Evolutionary conservation across 2,888 invertebrate species (phyloP).

Genomic region (Caenorhabditis sulstoni): DNA sequence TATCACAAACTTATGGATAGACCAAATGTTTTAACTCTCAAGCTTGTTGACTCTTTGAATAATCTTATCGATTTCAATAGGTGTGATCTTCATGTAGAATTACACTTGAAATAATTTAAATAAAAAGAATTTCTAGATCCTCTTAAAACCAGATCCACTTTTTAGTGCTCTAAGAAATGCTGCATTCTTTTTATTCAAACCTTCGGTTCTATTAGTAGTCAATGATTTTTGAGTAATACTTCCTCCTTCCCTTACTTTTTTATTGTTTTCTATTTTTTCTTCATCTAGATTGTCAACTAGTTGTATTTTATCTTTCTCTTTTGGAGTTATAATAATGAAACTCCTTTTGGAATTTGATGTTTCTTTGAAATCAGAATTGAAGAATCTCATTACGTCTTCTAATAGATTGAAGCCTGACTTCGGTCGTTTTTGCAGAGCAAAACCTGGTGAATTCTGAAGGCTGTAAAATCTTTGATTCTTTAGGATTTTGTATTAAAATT

Average conservation of each 20-base stretch:
- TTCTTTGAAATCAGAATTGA: constrained; percentile 16
- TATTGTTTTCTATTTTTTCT: constrained; percentile 35
- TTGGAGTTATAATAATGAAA: constrained; percentile 44
- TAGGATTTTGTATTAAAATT: constrained; percentile 14
- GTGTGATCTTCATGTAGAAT: constrained; percentile 40
- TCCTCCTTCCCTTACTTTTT: constrained; percentile 32
- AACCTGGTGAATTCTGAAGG: constrained; percentile 5
- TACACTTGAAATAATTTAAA: constrained; percentile 19
- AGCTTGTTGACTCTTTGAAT: constrained; percentile 11
- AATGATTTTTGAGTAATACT: constrained; percentile 15
- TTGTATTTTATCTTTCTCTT: constrained; percentile 60
- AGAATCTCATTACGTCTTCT: constrained; percentile 1
- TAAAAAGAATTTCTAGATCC: too few species aligned
- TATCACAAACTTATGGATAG: constrained; percentile 17
- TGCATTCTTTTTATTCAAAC: constrained; percentile 21
- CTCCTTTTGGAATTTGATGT: constrained; percentile 15
- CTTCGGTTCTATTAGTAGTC: constrained; percentile 8
- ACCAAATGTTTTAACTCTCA: constrained; percentile 14
- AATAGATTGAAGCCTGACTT: too few species aligned
- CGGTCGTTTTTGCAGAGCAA: too few species aligned
- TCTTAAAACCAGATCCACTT: constrained; percentile 18
- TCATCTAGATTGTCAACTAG: constrained; percentile 32
- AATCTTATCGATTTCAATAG: constrained; percentile 1
- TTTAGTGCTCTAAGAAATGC: constrained; percentile 14
- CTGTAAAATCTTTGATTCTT: constrained; percentile 11